Evolutionary conservation across 1,140 invertebrate genomes (phyloP).

Genomic region (Drusus annulatus): DNA sequence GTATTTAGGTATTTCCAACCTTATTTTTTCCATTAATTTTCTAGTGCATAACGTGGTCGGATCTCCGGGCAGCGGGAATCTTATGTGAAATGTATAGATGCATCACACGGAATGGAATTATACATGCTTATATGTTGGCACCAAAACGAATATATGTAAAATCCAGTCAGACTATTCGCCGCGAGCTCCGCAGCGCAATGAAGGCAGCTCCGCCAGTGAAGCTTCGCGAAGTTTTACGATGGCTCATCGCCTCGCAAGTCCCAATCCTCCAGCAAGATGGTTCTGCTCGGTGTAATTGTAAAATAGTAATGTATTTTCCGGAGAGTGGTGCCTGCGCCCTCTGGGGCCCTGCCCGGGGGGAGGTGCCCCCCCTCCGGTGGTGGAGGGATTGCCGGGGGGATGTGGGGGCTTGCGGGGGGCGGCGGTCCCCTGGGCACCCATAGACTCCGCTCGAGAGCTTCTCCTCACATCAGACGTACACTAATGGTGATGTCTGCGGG

Average conservation of each 20-base stretch:
- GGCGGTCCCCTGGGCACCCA: no score
- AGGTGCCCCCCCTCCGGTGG: no score
- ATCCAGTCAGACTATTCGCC: no score
- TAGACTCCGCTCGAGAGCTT: neutral
- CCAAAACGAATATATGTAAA: no score
- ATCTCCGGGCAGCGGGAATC: no score
- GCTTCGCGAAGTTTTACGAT: constrained; percentile 20
- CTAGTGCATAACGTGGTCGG: no score
- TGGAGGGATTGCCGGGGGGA: neutral
- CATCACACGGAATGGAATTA: no score
- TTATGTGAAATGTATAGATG: no score
- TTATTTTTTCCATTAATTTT: no score
- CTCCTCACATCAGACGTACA: neutral
- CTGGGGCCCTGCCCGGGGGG: neutral
- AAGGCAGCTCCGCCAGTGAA: neutral
- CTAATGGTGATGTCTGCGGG: neutral
- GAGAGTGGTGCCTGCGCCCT: constrained; percentile 1
- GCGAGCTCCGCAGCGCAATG: no score
- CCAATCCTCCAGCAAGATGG: constrained; percentile 3
- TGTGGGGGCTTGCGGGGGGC: neutral
- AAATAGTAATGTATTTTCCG: constrained; percentile 42
- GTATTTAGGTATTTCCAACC: no score
- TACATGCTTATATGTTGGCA: no score
- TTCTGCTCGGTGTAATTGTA: constrained; percentile 34
- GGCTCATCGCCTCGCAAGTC: constrained; percentile 37